Evolutionary conservation across 2,797 vertebrate genomes (phyloP), one percentile per base, ranked within the genome.

Genomic region (Atherinosoma microstoma): DNA sequence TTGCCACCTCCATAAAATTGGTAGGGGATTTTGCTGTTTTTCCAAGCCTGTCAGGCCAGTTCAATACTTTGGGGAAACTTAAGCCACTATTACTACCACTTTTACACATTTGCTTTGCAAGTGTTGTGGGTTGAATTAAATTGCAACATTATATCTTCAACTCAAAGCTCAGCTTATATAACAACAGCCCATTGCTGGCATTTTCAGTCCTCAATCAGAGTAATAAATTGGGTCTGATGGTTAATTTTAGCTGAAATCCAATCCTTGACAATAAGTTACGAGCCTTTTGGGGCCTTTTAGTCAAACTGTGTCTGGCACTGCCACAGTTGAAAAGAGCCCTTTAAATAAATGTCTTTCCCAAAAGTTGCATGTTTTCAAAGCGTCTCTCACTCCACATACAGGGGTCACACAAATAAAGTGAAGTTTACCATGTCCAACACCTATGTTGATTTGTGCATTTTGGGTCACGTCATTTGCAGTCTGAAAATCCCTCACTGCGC

Each of bases 171-270:
- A 66, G 80, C 59, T 67, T 80, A 73, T 80, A 76, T 88, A 90
- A 84, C 73, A 75, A 79, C 84, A 89, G 80, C 83, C 87, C 74
- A 81, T 82, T 81, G 85, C 82, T 85, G 87, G 90, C 91, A 92
- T 95, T 95, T 95, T 94, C 95, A 93, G 94, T 95, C 94, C 95
- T 96, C 95, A 91, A 94, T 96, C 95, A 94, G 92, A 92, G 94
- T 95, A 95, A 97, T 97, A 97, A 97, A 97, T 94, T 94, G 93
- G 83, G 94, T 92, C 94, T 95, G 95, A 96, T 95, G 96, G 96
- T 95, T 97, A 97, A 98, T 97, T 97, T 97, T 96, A 94, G 96
- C 93, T 93, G 96, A 96, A 98, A 98, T 95, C 68, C 89, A 96
- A 97, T 94, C 95, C 95, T 92, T 92, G 93, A 95, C 95, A 96